Base-by-base conservation (phyloP, 1,140 invertebrate species). In the Drosophila aff. region DNA sequence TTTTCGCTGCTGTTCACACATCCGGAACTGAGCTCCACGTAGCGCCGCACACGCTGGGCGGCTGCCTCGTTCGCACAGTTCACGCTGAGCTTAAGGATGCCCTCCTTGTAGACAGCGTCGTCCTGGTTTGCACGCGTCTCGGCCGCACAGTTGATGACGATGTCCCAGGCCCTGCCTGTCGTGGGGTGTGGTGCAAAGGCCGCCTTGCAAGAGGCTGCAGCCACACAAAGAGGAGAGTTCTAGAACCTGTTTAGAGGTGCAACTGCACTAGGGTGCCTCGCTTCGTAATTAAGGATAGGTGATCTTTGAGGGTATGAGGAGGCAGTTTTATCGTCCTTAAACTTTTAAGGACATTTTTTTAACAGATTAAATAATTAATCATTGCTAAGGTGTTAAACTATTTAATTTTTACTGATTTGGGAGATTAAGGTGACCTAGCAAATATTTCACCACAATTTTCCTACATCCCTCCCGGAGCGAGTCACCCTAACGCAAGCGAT, bases 81-180 rank as follows among this genome's bases (percentile, higher is more conserved):
- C 13, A 96, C 81, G 91, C 96, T 97, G 3, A 99, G 94, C 82
- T 96, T 97, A 21, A 96, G 94, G 79, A 98, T 97, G 8, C 98
- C 97, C 93, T 98, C 97, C 89, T 96, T 95, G 92, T 98, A 98
- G 9, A 98, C 96, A 1, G 96, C 95, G 93, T 98, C 97, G 40
- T 96, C 96, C 94, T 98, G 97, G 21, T 96, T 96, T 74, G 95
- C 95, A 93, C 97, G 97, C 3, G 97, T 98, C 93, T 99, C 97
- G 9, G 96, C 96, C 13, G 98, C 97, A 91, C 97, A 97, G 93
- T 98, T 98, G 53, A 98, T 95, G 28, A 97, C 96, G 93, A 95
- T 96, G 91, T 96, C 96, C 95, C 97, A 97, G 11, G 93, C 89
- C 2, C 87, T 82, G 40, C 86, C 74, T 76, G 85, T 72, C 93